phyloP scores from a whole-genome alignment of 92 coral and sea anemone genomes.

The Epizoanthus stellaris region DNA sequence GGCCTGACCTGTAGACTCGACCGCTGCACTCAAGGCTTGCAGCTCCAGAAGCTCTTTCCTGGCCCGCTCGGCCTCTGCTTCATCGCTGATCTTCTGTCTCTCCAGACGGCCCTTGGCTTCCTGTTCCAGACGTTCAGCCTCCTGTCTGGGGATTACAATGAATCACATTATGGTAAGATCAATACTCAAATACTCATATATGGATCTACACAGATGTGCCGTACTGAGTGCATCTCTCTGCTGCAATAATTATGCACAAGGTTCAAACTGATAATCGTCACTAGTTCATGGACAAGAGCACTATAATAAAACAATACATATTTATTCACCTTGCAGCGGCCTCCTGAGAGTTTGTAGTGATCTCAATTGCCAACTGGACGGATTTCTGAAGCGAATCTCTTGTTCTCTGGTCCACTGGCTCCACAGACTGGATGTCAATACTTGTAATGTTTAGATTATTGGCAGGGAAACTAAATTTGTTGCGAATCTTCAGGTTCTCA shows the following conservation, averaged over 20 bases:
- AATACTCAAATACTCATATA: background rate
- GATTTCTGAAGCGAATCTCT: constrained; percentile 98
- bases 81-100: constrained; percentile 95
- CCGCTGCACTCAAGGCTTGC: constrained; percentile 99
- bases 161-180: background rate
- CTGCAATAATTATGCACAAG: no score
- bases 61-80: constrained; percentile 96
- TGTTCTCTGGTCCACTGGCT: constrained; percentile 98
- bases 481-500: constrained; percentile 95
- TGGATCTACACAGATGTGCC: no score
- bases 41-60: constrained; percentile 91
- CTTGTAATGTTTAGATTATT: constrained; percentile 94
- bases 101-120: constrained; percentile 98
- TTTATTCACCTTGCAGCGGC: constrained; percentile 93
- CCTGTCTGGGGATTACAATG: constrained; percentile 74
- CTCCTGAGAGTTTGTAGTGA: constrained; percentile 98
- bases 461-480: constrained; percentile 92
- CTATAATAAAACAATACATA: no score
- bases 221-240: no score
- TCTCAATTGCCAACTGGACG: constrained; percentile 98
- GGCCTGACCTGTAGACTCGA: constrained; percentile 99
- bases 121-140: constrained; percentile 97
- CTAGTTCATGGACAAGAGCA: background rate
- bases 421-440: constrained; percentile 98
- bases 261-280: no score